Conservation (phyloP, 2,888 invertebrate genomes). For the Reticulitermes lucifugus region DNA sequence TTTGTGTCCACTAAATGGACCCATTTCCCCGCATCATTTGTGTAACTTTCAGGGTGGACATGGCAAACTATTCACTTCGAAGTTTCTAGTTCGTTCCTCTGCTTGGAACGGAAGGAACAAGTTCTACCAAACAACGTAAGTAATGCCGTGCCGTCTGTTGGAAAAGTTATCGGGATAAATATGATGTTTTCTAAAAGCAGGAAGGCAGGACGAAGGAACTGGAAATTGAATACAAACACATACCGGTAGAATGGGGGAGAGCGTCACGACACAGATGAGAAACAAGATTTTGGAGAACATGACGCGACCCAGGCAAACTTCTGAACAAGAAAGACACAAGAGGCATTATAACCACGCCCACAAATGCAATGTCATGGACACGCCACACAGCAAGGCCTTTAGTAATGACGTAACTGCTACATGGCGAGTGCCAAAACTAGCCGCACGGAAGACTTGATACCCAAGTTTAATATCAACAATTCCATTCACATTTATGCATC, state of each 20-base stretch:
- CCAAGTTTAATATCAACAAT: too few relatives aligned
- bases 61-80: too few relatives aligned
- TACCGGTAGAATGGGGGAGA: neutral
- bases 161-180: conserved; percentile 32
- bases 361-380: too few relatives aligned
- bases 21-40: too few relatives aligned
- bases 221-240: conserved; percentile 34
- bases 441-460: too few relatives aligned
- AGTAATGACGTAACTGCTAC: too few relatives aligned
- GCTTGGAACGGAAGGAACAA: neutral
- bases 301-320: neutral
- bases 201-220: neutral
- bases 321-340: neutral
- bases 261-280: neutral
- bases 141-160: conserved; percentile 2
- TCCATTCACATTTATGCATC: too few relatives aligned
- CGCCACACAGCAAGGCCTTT: too few relatives aligned
- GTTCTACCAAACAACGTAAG: neutral
- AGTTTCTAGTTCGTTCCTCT: too few relatives aligned
- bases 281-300: neutral
- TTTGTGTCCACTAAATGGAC: too few relatives aligned
- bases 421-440: too few relatives aligned
- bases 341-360: neutral
- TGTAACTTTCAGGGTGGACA: too few relatives aligned
- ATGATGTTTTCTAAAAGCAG: conserved; percentile 24